Evolutionary conservation across 2,888 invertebrate genomes (phyloP).

Genomic region (Troides aeacus): DNA sequence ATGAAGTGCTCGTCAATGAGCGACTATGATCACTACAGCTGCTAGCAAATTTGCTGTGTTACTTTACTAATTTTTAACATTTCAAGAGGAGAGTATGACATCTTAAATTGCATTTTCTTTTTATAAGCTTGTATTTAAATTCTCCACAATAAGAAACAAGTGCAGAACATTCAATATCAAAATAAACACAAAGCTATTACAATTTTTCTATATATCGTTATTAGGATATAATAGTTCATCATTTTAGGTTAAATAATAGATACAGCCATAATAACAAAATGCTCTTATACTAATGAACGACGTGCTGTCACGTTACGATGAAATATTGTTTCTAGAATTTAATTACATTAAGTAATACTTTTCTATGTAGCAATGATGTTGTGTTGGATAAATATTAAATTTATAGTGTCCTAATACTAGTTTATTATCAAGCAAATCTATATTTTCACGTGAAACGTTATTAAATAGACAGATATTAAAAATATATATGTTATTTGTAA

Average conservation of each 20-base stretch:
- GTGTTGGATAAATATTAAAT: background rate
- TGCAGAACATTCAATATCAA: background rate
- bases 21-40: too few species aligned
- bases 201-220: background rate
- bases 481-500: background rate
- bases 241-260: background rate
- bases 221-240: background rate
- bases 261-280: background rate
- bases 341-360: conserved; percentile 1
- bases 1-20: too few species aligned
- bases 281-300: background rate
- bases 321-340: conserved; percentile 2
- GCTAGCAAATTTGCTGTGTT: too few species aligned
- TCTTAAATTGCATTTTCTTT: too few species aligned
- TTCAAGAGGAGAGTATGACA: too few species aligned
- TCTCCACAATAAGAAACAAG: background rate
- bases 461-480: background rate
- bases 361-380: background rate
- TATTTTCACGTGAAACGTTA: too few species aligned
- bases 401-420: background rate
- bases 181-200: background rate
- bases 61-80: too few species aligned
- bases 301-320: background rate
- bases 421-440: too few species aligned
- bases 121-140: too few species aligned